Base-by-base conservation (phyloP, 2,888 invertebrate species). In the Penaeus monodon region DNA sequence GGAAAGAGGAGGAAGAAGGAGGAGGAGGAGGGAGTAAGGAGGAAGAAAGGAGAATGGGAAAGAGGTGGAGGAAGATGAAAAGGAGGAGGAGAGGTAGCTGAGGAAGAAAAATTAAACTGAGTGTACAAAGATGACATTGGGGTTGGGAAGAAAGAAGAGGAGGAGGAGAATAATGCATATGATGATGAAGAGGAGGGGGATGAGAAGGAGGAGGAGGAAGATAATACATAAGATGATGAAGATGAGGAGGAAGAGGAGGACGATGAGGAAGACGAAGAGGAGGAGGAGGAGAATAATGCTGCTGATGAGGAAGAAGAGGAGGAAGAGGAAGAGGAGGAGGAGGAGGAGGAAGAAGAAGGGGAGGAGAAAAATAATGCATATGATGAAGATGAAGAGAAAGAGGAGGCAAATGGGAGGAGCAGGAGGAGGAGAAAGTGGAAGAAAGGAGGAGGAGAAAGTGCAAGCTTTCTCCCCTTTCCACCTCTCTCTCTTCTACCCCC, bases 51-150 rank as follows among this genome's bases (percentile, higher is more conserved):
- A 17, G n/a, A 17, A 20, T 22, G 44, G 20, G 66, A 44, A 44
- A 81, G 81, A 81, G 81, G 44, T 27, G n/a, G 81, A 81, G 68
- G 20, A 27, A 12, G 33, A 29, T 3, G 70, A 29, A 17, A 17
- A 27, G 20, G 20, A 38, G 33, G 38, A 24, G 2, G 74, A 33
- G 33, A 7, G 1, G 44, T 44, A 44, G 44, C 6, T 1, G 12
- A 12, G 17, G 74, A 22, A 29, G 33, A 33, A 29, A 27, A 17
- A 38, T 38, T 33, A 3, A 33, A 33, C 3, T 33, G 33, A 38
- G 74, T 7, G 74, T 1, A 33, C 20, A 33, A 57, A 17, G 57
- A 57, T 8, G 1, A 57, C 17, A 1, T 0, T 3, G 20, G 17
- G 57, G 57, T 7, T 17, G 44, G 44, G 1, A 44, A 10, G 44